Evolutionary conservation across 2,888 invertebrate species (phyloP), one percentile per base, ranked within the genome.

Genomic region (Napeogenes sylphis): DNA sequence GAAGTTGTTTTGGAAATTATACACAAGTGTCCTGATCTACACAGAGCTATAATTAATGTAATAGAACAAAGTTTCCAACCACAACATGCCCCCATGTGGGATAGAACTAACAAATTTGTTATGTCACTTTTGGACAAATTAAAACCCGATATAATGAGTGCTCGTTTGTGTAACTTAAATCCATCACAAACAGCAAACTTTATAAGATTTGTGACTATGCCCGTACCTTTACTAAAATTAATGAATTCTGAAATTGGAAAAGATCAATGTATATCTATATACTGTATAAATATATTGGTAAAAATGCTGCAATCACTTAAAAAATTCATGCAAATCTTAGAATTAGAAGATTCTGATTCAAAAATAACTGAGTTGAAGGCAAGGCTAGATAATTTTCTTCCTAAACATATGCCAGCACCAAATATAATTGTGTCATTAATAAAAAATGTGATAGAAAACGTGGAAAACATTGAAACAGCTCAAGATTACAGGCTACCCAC

Each of bases 11-110:
- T 93, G 3, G 90, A 93, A 77, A 94, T 94, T 58, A 82, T 95
- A 63, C 81, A 83, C 58, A 92, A 92, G 45, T 95, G 95, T 78
- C 95, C 95, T 0, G 95, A 96, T 78, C 84, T 96, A 58, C 92
- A 93, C 14, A 92, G 93, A 78, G 91, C 92, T 2, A 84, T 94
- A 13, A 91, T 95, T 71, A 83, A 74, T 59, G 89, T 92, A 46
- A 85, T 93, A 12, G 93, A 93, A 64, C 85, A 91, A 1, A 91
- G 91, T 71, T 90, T 95, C 67, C 93, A 93, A 73, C 94, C 94
- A 0, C 83, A 92, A 71, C 82, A 88, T 64, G 90, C 92, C 0
- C 83, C 84, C 8, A 87, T 91, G 68, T 93, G 93, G 92, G 82
- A 91, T 51, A 90, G 79, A 73, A 82, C 91, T 8, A 74, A 84